A percentile compares a stretch with the other conserved stretches of the same genome.
Conservation (phyloP, 2,113 vertebrate genomes). For the Telmatochromis sp. region DNA sequence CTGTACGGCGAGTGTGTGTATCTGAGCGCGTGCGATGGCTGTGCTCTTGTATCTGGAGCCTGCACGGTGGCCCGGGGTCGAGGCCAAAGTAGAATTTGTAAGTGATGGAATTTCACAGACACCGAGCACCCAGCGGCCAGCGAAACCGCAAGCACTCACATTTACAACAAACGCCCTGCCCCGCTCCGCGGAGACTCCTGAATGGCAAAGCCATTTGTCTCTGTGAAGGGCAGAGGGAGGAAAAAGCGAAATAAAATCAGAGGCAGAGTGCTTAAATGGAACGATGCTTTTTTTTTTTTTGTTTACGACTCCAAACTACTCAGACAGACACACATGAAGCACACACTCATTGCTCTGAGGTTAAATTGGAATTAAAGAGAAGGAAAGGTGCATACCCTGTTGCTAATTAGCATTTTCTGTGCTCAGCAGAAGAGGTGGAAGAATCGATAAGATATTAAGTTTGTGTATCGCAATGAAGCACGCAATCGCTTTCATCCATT, state of each 20-base stretch:
- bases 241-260: slow-evolving; percentile 62
- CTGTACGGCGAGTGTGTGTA: not conserved
- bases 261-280: slow-evolving; percentile 61
- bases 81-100: slow-evolving; percentile 69
- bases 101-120: slow-evolving; percentile 73
- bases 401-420: slow-evolving; percentile 87
- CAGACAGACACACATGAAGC: not conserved
- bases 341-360: slow-evolving; percentile 12
- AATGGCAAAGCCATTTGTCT: slow-evolving; percentile 77
- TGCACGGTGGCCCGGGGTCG: slow-evolving; percentile 41
- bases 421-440: slow-evolving; percentile 83
- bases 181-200: slow-evolving; percentile 65
- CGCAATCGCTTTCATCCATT: slow-evolving; percentile 69
- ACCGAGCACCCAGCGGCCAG: slow-evolving; percentile 43
- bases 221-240: slow-evolving; percentile 70
- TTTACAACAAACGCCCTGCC: slow-evolving; percentile 66
- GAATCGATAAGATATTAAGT: slow-evolving; percentile 86
- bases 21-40: not conserved
- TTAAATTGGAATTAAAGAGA: slow-evolving; percentile 62
- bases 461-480: slow-evolving; percentile 83
- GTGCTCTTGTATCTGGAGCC: slow-evolving; percentile 32
- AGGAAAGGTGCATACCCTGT: slow-evolving; percentile 64
- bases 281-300: slow-evolving; percentile 80
- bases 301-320: slow-evolving; percentile 76
- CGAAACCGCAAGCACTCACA: slow-evolving; percentile 67